Base-by-base conservation (phyloP, 2,888 invertebrate genomes). In the Philaethria dido region DNA sequence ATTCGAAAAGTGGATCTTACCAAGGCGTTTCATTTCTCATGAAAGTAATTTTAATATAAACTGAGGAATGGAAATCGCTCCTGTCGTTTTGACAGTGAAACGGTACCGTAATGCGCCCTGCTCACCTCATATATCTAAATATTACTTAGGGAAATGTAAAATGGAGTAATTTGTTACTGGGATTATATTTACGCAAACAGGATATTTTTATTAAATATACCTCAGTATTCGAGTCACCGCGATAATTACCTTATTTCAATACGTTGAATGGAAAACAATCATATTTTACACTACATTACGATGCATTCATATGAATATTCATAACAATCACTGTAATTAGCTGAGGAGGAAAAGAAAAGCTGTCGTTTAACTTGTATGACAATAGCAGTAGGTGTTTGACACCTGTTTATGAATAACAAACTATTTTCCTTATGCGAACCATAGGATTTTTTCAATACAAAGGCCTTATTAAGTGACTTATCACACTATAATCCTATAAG, bases 311-410 rank as follows among this genome's bases (percentile, higher is more conserved):
- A 52, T 52, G 29, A 29, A 52, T 52, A 52, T 52, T 52, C 52
- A 52, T 33, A 13, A 44, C 36, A 11, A 59, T 50, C 20, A 63
- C 14, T 54, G 54, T 63, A 63, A 63, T 54, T 63, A 33, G 25
- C 44, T 63, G 33, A 33, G 29, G 52, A 39, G 44, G 54, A 44
- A 44, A 62, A 63, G 54, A 54, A 44, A 48, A 33, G 25, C 42
- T 25, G 42, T 52, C 36, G 45, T 61, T 9, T 5, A 36, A 45
- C 20, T 20, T 36, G 36, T 20, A 42, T 54, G 62, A 25, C 52
- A 44, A 63, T 54, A 54, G 33, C 29, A 52, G 29, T 52, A 16
- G 52, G 52, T 52, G 29, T 52, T 52, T 29, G 16, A 29, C 52
- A 33, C 16, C 13, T 33, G 52, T 52, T 16, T 13, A 33, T 52